These are phyloP conservation scores for Neopelma chrysocephalum DNA, from an alignment of 2,797 vertebrate genomes.

Conservation along the genomic window DNA sequence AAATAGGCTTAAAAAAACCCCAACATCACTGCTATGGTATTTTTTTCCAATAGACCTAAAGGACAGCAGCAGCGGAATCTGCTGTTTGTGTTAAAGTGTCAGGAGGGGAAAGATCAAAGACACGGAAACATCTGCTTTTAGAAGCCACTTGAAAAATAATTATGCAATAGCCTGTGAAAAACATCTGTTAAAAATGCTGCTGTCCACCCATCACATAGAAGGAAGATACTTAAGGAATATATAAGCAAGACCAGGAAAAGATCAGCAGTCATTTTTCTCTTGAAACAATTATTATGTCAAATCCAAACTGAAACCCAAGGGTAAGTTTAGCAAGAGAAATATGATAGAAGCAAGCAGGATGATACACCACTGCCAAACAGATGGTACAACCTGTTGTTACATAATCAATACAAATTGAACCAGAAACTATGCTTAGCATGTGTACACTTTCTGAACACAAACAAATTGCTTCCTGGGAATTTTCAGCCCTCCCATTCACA, in stretches of 20 bases:
- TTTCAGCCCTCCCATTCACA: slow-evolving; percentile 4
- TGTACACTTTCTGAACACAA: slow-evolving; percentile 14
- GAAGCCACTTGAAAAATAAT: slow-evolving; percentile 63
- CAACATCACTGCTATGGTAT: slow-evolving; percentile 10
- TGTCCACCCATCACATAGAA: slow-evolving; percentile 41
- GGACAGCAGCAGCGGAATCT: slow-evolving; percentile 35
- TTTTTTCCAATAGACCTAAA: slow-evolving; percentile 39
- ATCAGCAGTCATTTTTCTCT: background rate
- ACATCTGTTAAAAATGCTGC: slow-evolving; percentile 53
- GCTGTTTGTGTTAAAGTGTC: slow-evolving; percentile 63
- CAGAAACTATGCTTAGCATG: background rate
- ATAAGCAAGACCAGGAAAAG: background rate
- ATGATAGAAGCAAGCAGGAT: background rate
- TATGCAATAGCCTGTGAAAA: slow-evolving; percentile 62
- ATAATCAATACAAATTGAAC: slow-evolving; percentile 37
- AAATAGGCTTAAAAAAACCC: background rate
- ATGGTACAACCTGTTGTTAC: slow-evolving; percentile 46
- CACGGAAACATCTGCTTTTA: slow-evolving; percentile 59
- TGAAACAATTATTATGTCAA: background rate
- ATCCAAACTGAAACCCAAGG: background rate
- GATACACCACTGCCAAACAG: background rate
- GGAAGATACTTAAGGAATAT: slow-evolving; percentile 22
- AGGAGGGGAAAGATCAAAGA: slow-evolving; percentile 56
- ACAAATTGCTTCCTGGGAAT: slow-evolving; percentile 25
- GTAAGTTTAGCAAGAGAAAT: background rate